Evolutionary conservation across 2,113 vertebrate genomes (phyloP).

Genomic region (Notarius lentiginosus): DNA sequence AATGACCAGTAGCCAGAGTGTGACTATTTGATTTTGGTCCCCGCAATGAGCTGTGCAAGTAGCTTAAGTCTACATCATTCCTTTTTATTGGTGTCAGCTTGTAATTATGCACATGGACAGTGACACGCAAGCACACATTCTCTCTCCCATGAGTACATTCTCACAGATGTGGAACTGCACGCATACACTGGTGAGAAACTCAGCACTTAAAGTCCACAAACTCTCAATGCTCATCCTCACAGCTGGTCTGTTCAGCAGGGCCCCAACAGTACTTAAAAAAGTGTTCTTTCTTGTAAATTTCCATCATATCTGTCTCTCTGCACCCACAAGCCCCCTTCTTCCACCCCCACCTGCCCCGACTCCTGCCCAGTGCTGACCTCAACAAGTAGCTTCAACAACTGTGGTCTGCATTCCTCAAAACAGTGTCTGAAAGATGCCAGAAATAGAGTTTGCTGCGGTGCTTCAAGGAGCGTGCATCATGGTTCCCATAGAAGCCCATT

Average conservation of each 20-base stretch:
- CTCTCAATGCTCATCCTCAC: conserved; percentile 49
- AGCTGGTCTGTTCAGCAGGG: conserved; percentile 60
- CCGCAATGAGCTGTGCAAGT: background rate
- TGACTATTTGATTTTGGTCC: conserved; percentile 5
- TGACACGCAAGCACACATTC: conserved; percentile 26
- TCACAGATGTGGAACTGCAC: conserved; percentile 51
- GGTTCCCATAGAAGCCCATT: conserved; percentile 68
- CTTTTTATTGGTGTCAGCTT: background rate
- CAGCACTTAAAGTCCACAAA: conserved; percentile 47
- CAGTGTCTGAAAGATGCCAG: conserved; percentile 64
- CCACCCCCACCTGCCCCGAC: conserved; percentile 64
- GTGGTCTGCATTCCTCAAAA: conserved; percentile 66
- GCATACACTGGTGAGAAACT: conserved; percentile 26
- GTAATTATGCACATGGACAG: conserved; percentile 1
- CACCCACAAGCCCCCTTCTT: conserved; percentile 54
- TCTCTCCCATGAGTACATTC: conserved; percentile 29
- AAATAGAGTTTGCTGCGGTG: conserved; percentile 63
- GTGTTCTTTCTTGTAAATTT: conserved; percentile 47
- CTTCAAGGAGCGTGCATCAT: conserved; percentile 61
- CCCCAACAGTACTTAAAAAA: conserved; percentile 50
- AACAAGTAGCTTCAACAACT: conserved; percentile 65
- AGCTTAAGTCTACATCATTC: background rate
- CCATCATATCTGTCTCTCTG: conserved; percentile 50
- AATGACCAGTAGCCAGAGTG: background rate
- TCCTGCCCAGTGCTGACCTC: conserved; percentile 70